Evolutionary conservation across 2,797 vertebrate genomes (phyloP).

Genomic region (Acanthis flammea): DNA sequence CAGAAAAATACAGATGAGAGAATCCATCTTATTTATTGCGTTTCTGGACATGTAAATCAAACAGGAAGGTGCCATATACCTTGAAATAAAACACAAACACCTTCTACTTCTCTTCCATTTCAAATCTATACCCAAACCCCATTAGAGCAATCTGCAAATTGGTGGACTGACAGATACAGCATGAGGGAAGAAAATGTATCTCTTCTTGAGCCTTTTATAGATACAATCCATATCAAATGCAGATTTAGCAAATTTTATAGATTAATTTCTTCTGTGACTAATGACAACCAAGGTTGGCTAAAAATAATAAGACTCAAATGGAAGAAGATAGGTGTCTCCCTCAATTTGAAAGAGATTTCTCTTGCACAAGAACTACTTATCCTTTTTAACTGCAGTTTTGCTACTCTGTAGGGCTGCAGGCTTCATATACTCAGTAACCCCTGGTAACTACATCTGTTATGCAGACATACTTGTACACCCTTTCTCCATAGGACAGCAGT

Average conservation of each 20-base stretch:
- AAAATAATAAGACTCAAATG: not conserved
- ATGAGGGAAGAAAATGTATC: not conserved
- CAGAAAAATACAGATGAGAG: not conserved
- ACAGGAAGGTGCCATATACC: not conserved
- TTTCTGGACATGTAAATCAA: not conserved
- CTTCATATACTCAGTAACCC: not conserved
- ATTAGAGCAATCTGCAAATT: not conserved
- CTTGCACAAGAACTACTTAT: not conserved
- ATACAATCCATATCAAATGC: not conserved
- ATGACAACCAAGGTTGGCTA: slow-evolving; percentile 24
- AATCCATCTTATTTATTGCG: not conserved
- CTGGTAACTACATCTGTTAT: not conserved
- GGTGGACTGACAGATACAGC: not conserved
- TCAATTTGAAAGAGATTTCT: not conserved
- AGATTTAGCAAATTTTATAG: not conserved
- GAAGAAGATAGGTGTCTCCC: not conserved
- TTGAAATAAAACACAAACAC: not conserved
- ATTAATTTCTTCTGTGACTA: not conserved
- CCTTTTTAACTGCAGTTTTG: not conserved
- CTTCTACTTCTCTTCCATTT: not conserved
- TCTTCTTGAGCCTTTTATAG: slow-evolving; percentile 18
- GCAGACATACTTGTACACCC: not conserved
- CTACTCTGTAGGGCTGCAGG: not conserved
- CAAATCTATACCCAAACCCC: slow-evolving; percentile 29
- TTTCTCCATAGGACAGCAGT: not conserved